These are phyloP conservation scores for Bradynema listronoti DNA, from an alignment of 1,140 invertebrate genomes.

Conservation along the genomic window DNA sequence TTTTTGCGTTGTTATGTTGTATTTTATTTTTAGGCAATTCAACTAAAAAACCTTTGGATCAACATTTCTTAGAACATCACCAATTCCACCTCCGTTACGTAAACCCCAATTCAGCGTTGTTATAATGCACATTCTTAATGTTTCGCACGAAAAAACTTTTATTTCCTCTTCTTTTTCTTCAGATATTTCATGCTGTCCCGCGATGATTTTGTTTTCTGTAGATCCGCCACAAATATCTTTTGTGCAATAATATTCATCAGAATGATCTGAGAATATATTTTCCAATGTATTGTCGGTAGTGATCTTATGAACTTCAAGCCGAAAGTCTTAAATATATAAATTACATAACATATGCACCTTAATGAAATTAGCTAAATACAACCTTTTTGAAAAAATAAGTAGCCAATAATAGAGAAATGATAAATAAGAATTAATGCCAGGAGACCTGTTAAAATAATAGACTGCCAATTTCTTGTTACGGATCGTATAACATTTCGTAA, in stretches of 20 bases:
- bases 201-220: not conserved
- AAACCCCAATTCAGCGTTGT: constrained; percentile 97
- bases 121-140: constrained; percentile 94
- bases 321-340: constrained; percentile 43
- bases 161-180: constrained; percentile 60
- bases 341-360: not conserved
- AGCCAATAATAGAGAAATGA: constrained; percentile 95
- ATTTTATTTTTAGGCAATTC: too few relatives aligned
- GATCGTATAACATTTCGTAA: constrained; percentile 87
- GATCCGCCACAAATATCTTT: too few relatives aligned
- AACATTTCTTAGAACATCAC: constrained; percentile 86
- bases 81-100: constrained; percentile 94
- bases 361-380: constrained; percentile 57
- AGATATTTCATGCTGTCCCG: constrained; percentile 30
- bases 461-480: constrained; percentile 93
- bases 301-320: constrained; percentile 46
- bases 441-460: constrained; percentile 91
- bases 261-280: too few relatives aligned
- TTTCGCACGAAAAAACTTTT: constrained; percentile 70
- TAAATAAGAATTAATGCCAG: constrained; percentile 95
- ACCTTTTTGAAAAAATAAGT: constrained; percentile 95
- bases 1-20: too few relatives aligned
- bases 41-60: constrained; percentile 83
- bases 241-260: too few relatives aligned
- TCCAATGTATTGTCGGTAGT: too few relatives aligned